Evolutionary conservation across 1,140 invertebrate species (phyloP), one percentile per base, ranked within the genome.

Genomic region (Drosophila obscura): DNA sequence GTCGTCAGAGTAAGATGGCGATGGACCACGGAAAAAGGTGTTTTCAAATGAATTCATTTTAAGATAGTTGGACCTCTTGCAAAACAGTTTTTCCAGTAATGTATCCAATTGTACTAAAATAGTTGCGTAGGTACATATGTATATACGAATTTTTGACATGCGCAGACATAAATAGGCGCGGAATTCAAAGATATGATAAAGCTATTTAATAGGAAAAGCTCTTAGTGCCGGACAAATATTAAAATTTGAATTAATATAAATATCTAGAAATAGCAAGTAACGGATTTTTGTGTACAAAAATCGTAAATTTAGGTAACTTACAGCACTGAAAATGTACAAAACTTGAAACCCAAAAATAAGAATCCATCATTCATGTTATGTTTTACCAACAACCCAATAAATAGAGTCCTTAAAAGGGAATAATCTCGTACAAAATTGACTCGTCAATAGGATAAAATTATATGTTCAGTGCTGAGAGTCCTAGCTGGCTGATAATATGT

Each of bases 1-100:
- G 51, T 91, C 90, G 22, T 91, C 90, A 7, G 90, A 91, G 19
- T 90, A 91, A 0, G 90, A 91, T 9, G 90, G 90, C 6, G 90
- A 91, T 1, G 90, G 88, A 0, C 90, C 90, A 19, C 90, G 71
- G 9, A 91, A 60, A 51, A 91, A 91, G 19, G 88, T 90, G 51
- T 91, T 91, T 73, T 89, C 90, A 50, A 77, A 91, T 6, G 73
- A 73, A 24, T 89, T 58, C 73, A 91, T 91, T 73, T 64, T 3
- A 24, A n/a, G 6, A 48, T 11, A 22, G 49, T 46, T n/a, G 16
- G 1, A 19, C 4, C 39, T 49, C 16, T 69, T 16, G 13, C 50
- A 24, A 63, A 81, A 48, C 45, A 16, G 41, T 58, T 41, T 49
- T 51, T 45, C 22, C 66, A 66, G 60, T 61, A 39, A 46, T 75